Percentiles rank a stretch among this genome's conserved stretches.
These are phyloP conservation scores for Eulimnadia texana DNA, from an alignment of 1,140 invertebrate species.

Conservation along the genomic window DNA sequence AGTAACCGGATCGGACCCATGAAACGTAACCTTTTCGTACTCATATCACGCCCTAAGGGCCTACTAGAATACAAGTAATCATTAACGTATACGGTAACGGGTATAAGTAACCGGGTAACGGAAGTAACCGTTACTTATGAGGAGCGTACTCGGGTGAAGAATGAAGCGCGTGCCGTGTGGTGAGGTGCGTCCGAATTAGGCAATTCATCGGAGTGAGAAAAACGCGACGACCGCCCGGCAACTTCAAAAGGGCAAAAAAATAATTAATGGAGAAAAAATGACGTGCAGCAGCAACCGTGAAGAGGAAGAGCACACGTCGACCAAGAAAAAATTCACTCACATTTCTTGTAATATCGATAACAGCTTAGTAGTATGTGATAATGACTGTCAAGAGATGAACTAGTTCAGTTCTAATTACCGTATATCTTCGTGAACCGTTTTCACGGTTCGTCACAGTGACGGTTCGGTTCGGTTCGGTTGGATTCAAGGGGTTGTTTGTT, in stretches of 20 bases:
- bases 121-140: no score
- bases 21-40: not conserved
- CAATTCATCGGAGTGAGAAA: not conserved
- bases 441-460: not conserved
- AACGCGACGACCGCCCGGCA: not conserved
- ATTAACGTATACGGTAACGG: not conserved
- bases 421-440: not conserved
- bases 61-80: no score
- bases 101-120: not conserved
- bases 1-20: not conserved
- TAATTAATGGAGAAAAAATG: not conserved
- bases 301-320: not conserved
- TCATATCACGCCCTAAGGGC: no score
- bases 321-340: not conserved
- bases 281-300: not conserved
- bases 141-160: no score
- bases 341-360: not conserved
- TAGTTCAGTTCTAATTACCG: no score
- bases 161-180: not conserved
- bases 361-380: no score
- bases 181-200: not conserved
- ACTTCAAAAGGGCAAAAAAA: not conserved
- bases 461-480: not conserved
- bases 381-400: no score
- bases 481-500: not conserved